Conservation (phyloP, 2,888 invertebrate species). For the Xanthia togata region DNA sequence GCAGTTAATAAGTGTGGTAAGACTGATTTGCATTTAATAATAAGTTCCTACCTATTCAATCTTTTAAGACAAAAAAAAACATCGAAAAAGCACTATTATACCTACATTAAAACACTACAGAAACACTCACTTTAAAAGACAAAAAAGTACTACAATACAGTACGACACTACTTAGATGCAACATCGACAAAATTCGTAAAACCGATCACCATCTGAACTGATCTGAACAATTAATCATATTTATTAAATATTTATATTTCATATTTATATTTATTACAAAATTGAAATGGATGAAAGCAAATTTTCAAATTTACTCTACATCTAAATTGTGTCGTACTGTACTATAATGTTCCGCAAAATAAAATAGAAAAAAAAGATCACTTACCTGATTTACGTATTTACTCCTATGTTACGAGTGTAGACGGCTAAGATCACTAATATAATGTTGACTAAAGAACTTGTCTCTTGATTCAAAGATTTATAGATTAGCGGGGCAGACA, state of each 20-base stretch:
- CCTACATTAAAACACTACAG: neutral
- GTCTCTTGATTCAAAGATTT: conserved; percentile 21
- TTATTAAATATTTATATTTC: no score
- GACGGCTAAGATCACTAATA: conserved; percentile 34
- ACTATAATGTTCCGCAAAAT: neutral
- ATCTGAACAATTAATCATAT: no score
- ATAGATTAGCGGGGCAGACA: conserved; percentile 16
- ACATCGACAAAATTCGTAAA: no score
- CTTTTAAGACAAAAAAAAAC: neutral
- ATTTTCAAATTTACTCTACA: no score
- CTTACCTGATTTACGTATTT: conserved; percentile 31
- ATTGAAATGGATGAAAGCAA: no score
- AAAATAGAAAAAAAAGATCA: neutral
- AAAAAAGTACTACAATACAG: neutral
- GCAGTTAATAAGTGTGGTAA: no score
- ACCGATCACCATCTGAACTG: no score
- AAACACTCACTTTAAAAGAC: no score
- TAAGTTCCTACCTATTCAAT: neutral
- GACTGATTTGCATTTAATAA: neutral
- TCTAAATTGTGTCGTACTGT: no score
- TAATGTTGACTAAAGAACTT: conserved; percentile 44
- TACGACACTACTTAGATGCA: no score
- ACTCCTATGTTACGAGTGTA: conserved; percentile 30
- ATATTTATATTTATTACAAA: no score
- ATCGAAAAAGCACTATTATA: neutral